Evolutionary conservation across 2,113 vertebrate genomes (phyloP), one percentile per base, ranked within the genome.

Genomic region (Acanthochromis polyacanthus): DNA sequence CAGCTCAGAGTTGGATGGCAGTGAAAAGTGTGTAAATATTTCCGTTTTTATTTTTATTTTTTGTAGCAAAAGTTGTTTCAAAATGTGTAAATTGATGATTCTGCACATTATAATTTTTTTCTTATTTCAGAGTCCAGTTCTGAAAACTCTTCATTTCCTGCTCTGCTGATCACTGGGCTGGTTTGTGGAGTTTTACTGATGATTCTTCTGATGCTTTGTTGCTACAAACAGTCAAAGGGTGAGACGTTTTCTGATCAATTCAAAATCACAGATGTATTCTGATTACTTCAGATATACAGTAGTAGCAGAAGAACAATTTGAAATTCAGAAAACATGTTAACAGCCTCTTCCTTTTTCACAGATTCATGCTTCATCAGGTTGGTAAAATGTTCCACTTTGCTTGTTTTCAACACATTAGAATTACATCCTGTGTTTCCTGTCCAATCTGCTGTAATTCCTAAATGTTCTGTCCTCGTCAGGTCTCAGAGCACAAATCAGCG

Each of bases 151-250:
- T 55, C 30, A 10, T 8, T 0, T 62, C 5, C 10, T 1, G 3
- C 32, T 1, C 4, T 0, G 1, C 7, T 55, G 1, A 68, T 28
- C 6, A 1, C 62, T 20, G 14, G 63, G 7, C 1, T 7, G 9
- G 5, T 60, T 23, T 45, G 30, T 66, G 64, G 38, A 30, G 0
- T 80, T 57, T 19, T 67, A 4, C 2, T 83, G 20, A 5, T 75
- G 16, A 1, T 83, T 1, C 25, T 64, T 3, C 55, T 83, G 5
- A 10, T 59, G 8, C 20, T 8, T 2, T 51, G 19, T 36, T 8
- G 5, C 30, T 30, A 4, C 30, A 30, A 4, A 30, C 2, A 30
- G 30, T 4, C 4, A 17, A 88, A 85, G 19, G 63, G 88, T 90
- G 32, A 57, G 30, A 3, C 1, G 16, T 51, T 43, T 43, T 43